A percentile compares a stretch with the other conserved stretches of the same genome.
Evolutionary conservation across 2,113 vertebrate species (phyloP).

Genomic region (Morphnarchus princeps): DNA sequence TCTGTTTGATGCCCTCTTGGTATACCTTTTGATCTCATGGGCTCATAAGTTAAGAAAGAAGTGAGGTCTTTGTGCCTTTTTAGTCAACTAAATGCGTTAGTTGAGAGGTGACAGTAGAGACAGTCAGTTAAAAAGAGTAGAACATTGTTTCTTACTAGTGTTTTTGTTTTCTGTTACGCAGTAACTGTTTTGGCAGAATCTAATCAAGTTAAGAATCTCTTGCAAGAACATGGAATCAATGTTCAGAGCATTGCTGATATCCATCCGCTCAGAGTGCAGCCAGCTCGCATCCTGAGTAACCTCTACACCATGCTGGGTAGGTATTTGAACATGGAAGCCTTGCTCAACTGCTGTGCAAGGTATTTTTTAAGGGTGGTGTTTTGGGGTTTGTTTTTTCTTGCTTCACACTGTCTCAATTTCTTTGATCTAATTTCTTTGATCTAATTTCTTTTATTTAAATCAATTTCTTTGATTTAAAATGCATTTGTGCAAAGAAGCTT

Average conservation of each 20-base stretch:
- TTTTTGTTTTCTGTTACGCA: slow-evolving; percentile 56
- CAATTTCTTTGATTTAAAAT: neutral
- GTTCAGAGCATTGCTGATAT: slow-evolving; percentile 88
- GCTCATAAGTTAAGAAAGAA: neutral
- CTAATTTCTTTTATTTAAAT: neutral
- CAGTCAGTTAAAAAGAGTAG: neutral
- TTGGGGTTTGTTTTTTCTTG: neutral
- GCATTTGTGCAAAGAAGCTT: neutral
- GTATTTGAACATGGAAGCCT: neutral
- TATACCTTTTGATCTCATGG: neutral
- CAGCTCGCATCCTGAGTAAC: slow-evolving; percentile 94
- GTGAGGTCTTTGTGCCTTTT: neutral
- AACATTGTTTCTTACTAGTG: neutral
- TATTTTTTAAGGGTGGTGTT: neutral
- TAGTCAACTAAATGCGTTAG: neutral
- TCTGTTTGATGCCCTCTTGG: neutral
- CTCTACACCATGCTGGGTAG: slow-evolving; percentile 93
- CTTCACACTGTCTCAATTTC: neutral
- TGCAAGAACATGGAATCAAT: slow-evolving; percentile 78
- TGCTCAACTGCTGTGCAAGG: neutral
- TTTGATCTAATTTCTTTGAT: neutral
- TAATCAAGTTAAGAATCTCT: slow-evolving; percentile 81
- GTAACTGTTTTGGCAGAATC: slow-evolving; percentile 93
- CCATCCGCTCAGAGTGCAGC: slow-evolving; percentile 86
- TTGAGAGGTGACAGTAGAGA: neutral